Evolutionary conservation across 2,888 invertebrate genomes (phyloP), one percentile per base, ranked within the genome.

Genomic region (Resseliella maxima): DNA sequence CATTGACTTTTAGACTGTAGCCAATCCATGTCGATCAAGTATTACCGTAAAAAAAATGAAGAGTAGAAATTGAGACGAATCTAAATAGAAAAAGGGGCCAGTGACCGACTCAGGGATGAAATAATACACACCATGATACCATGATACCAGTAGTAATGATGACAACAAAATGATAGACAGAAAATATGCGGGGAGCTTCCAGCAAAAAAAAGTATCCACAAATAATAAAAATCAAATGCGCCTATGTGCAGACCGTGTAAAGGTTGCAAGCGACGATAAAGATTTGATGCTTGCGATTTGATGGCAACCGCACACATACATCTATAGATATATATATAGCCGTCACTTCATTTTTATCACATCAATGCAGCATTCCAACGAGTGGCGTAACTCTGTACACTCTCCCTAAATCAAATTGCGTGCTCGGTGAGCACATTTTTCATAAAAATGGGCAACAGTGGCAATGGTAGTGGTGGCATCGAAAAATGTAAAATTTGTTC

Each of bases 311-410:
- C 59, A 59, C 59, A 27, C 27, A 59, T 59, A 59, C 24, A 59
- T 59, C 27, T n/a, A n/a, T n/a, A n/a, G n/a, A 59, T 24, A 59
- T 24, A 24, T 24, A 59, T 24, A 59, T n/a, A 24, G 59, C 24
- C 59, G 59, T 59, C 59, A 59, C 59, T 24, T 59, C 59, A 59
- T 59, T 59, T n/a, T 59, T 59, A 59, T 59, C 59, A 59, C 59
- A 59, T 59, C 59, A 59, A 24, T 59, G 59, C 59, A 59, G 24
- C 59, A 24, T 59, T n/a, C 24, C 59, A 24, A n/a, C 59, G 59
- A 24, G 59, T 59, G 24, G 27, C 24, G 59, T 24, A 24, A 27
- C 59, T 3, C 12, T 59, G 2, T 24, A 24, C 5, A 24, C 59
- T 59, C 24, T 12, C 24, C 3, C 27, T 24, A 59, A 59, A 59